A percentile compares a stretch with the other conserved stretches of the same genome.
Evolutionary conservation across 2,888 invertebrate genomes (phyloP).

Genomic region (Eristalis pertinax): DNA sequence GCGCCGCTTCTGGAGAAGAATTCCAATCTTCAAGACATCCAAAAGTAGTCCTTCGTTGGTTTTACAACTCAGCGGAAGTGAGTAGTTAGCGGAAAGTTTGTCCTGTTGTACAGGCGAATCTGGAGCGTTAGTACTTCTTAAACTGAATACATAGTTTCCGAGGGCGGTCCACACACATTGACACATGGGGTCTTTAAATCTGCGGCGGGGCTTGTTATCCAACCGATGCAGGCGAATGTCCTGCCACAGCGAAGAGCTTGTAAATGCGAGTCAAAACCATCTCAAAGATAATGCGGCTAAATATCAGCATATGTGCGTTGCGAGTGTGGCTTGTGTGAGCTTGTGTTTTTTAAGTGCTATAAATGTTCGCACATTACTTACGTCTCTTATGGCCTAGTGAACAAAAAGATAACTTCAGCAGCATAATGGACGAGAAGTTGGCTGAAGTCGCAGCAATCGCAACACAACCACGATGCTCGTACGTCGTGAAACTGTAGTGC

Average conservation of each 20-base stretch:
- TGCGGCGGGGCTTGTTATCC: not conserved
- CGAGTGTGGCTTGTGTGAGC: not conserved
- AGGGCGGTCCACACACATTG: not conserved
- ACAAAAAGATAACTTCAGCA: slow-evolving; percentile 34
- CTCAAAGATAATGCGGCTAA: slow-evolving; percentile 3
- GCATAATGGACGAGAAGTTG: slow-evolving; percentile 34
- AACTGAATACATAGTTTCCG: not conserved
- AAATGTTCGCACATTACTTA: slow-evolving; percentile 54
- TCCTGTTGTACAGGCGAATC: not conserved
- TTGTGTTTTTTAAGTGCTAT: slow-evolving; percentile 37
- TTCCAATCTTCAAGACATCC: not conserved
- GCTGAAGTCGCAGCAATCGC: not conserved
- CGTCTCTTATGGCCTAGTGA: slow-evolving; percentile 21
- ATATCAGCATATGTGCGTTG: not conserved
- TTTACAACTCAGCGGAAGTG: slow-evolving; percentile 14
- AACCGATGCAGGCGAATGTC: not conserved
- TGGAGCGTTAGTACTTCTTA: not conserved
- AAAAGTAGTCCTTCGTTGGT: not conserved
- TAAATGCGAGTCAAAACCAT: not conserved
- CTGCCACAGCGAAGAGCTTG: not conserved
- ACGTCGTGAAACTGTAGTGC: not conserved
- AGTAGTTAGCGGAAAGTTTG: slow-evolving; percentile 21
- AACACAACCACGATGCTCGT: not conserved
- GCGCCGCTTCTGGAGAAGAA: not conserved
- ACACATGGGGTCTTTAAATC: not conserved